Base-by-base conservation (phyloP, 2,113 vertebrate genomes). In the Poeciliopsis prolifica region DNA sequence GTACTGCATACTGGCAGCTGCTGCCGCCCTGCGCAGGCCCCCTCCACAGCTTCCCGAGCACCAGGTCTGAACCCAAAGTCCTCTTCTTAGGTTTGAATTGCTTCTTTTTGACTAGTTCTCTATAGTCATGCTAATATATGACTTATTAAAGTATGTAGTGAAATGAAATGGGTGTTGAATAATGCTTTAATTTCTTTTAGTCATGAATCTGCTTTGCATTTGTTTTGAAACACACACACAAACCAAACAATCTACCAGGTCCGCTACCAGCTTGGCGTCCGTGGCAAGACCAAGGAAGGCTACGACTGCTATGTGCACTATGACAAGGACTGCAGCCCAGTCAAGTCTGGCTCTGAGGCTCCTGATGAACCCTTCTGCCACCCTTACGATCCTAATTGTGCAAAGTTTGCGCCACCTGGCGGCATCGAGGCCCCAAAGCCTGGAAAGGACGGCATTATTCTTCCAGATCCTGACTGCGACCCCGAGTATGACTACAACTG, bases 401-500 rank as follows among this genome's bases (percentile, higher is more conserved):
- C 72, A n/a, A 94, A 84, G 86, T 87, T 92, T 61, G 35, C 87
- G 3, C 42, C 87, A 33, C 79, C 86, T 1, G 1, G 83, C 1
- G 24, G 1, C 10, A 24, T 51, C 1, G 70, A 40, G 58, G 79
- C 74, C 65, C 72, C 67, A 1, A 89, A 84, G 30, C 64, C 75
- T 0, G 30, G 22, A 58, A 79, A 74, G 24, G 87, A 90, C 3
- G 92, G 86, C 44, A 79, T 95, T 26, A 86, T 95, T 68, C 87
- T 92, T 72, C 94, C 94, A 0, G 82, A 95, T 75, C 93, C 92
- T 0, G 68, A 95, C 89, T 95, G 94, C n/a, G 94, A 95, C 82
- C 94, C 94, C 0, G 94, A 95, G 77, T 83, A 80, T 9, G 93
- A 95, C 90, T 94, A 91, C 88, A 94, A 92, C 90, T 95, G 94